Evolutionary conservation across 2,113 vertebrate genomes (phyloP).

Genomic region (Phaethon lepturus): DNA sequence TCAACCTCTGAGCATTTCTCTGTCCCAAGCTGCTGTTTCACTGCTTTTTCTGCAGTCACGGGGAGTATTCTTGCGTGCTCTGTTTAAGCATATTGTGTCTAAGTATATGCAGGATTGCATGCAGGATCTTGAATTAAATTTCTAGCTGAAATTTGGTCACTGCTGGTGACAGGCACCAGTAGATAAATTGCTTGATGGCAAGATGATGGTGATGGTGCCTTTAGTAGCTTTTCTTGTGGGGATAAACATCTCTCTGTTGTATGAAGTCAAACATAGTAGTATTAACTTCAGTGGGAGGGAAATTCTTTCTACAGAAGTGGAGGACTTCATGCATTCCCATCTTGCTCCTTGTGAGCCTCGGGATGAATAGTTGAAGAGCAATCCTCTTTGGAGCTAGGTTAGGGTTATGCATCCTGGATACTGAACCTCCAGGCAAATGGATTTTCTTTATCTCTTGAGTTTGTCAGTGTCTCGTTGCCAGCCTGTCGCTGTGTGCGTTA

Average conservation of each 20-base stretch:
- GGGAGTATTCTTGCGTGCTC: background rate
- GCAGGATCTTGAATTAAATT: background rate
- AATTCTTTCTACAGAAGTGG: background rate
- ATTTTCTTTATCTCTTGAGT: background rate
- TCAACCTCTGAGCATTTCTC: background rate
- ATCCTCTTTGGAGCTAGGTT: background rate
- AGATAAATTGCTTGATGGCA: background rate
- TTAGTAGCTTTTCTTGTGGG: background rate
- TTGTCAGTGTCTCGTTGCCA: background rate
- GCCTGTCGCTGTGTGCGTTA: background rate
- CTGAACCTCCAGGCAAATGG: background rate
- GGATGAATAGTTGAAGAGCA: background rate
- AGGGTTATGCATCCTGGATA: background rate
- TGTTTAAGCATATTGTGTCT: background rate
- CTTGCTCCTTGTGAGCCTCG: background rate
- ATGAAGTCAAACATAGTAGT: background rate
- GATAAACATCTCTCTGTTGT: background rate
- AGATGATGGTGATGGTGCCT: background rate
- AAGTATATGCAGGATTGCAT: background rate
- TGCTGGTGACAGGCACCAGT: background rate
- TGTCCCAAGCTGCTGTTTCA: background rate
- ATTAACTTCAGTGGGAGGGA: background rate
- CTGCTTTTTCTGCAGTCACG: background rate
- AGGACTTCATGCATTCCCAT: background rate
- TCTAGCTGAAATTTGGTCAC: background rate